These are phyloP conservation scores for Hypena proboscidalis DNA, from an alignment of 2,888 invertebrate genomes.

Conservation along the genomic window DNA sequence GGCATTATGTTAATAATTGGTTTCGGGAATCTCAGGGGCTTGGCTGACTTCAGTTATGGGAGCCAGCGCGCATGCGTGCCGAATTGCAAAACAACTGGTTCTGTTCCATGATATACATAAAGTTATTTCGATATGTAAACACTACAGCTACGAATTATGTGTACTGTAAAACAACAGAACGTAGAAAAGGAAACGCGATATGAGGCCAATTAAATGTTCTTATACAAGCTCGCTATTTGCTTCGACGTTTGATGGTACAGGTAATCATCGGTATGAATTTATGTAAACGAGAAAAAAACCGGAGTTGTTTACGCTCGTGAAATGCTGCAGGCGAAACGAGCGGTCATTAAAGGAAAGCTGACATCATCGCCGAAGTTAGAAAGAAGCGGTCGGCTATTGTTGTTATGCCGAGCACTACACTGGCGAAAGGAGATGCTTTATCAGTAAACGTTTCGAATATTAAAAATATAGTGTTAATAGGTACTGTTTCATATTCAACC, in stretches of 20 bases:
- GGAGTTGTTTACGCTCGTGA: slow-evolving; percentile 63
- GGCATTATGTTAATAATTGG: slow-evolving; percentile 72
- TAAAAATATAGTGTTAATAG: slow-evolving; percentile 58
- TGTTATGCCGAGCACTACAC: slow-evolving; percentile 62
- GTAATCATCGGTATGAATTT: slow-evolving; percentile 49
- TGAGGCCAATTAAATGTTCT: slow-evolving; percentile 41
- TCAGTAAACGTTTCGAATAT: slow-evolving; percentile 68
- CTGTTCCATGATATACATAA: slow-evolving; percentile 57
- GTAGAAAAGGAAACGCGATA: slow-evolving; percentile 40
- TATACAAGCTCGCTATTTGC: slow-evolving; percentile 39
- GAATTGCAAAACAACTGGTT: slow-evolving; percentile 71
- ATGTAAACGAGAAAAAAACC: slow-evolving; percentile 50
- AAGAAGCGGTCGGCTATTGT: slow-evolving; percentile 63
- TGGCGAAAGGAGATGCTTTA: slow-evolving; percentile 74
- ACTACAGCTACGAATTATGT: slow-evolving; percentile 40
- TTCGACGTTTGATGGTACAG: slow-evolving; percentile 36
- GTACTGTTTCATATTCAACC: slow-evolving; percentile 51
- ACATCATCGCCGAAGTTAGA: slow-evolving; percentile 81
- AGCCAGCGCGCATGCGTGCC: slow-evolving; percentile 64
- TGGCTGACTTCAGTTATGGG: slow-evolving; percentile 50
- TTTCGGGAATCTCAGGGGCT: slow-evolving; percentile 59
- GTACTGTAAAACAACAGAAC: slow-evolving; percentile 43
- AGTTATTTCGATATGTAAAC: slow-evolving; percentile 63
- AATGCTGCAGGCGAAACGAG: slow-evolving; percentile 63
- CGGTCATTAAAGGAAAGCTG: slow-evolving; percentile 75